Base-by-base conservation (phyloP, 2,888 invertebrate species). In the Phortica magna region DNA sequence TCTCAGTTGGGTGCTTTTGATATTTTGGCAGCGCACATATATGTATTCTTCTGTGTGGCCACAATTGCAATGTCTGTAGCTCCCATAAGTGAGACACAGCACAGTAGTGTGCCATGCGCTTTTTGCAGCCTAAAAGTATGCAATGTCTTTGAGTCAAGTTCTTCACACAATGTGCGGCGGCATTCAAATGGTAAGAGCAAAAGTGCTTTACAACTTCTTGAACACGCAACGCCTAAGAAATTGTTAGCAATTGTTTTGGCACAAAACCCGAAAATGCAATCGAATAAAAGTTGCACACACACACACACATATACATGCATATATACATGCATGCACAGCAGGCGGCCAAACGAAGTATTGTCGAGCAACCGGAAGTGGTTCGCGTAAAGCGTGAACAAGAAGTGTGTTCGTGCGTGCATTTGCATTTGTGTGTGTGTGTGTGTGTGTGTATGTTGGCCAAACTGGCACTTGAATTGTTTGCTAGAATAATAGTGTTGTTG, bases 181-280 rank as follows among this genome's bases (percentile, higher is more conserved):
- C 64, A 19, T 22, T 64, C 59, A 59, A 59, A 3, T 7, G 17
- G n/a, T 4, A 59, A n/a, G 17, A 59, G 59, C 12, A 59, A 17
- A n/a, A 59, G 17, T 19, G n/a, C n/a, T 9, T 9, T 14, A 59
- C 14, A 41, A 10, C 65, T 7, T 41, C 39, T 70, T 22, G 70
- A 71, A 19, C 17, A 71, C 70, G 70, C 70, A 71, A n/a, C 55
- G 70, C 70, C 70, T 71, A 78, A 67, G 55, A 74, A 74, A 82
- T 77, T 76, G 78, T 77, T 79, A 74, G 77, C 83, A 87, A 84
- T 84, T 87, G 86, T 83, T 87, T 83, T 83, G 83, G 81, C 78
- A 80, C 78, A 79, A 76, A 78, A 82, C 67, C 74, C 76, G 65
- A 74, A 80, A 77, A 71, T 55, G 41, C 57, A 5, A 22, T 48